phyloP scores from a whole-genome alignment of 2,797 vertebrate species.

The Acestrorhynchus altus region DNA sequence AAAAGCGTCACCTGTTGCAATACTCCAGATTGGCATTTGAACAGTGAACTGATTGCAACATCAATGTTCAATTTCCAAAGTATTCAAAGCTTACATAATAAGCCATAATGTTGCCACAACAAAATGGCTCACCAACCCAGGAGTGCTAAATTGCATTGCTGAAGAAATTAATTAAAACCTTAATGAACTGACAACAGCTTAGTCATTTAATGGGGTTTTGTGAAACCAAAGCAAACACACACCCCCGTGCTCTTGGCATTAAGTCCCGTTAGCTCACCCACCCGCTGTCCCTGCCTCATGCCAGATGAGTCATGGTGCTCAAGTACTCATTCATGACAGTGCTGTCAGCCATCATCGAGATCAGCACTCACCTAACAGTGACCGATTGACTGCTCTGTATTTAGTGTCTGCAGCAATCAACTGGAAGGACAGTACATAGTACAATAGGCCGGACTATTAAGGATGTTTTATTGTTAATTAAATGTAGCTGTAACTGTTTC shows the following conservation, averaged over 20 bases:
- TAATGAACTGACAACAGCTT: conserved; percentile 73
- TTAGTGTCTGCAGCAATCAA: background rate
- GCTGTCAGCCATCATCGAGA: conserved; percentile 29
- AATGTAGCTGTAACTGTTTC: no score
- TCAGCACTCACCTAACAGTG: conserved; percentile 26
- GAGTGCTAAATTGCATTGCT: conserved; percentile 41
- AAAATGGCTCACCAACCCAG: conserved; percentile 13
- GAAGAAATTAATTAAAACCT: conserved; percentile 54
- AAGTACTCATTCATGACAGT: conserved; percentile 58
- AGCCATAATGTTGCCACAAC: background rate
- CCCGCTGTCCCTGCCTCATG: conserved; percentile 55
- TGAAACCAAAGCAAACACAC: conserved; percentile 69
- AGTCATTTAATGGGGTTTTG: conserved; percentile 68
- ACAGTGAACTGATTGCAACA: background rate
- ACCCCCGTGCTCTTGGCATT: conserved; percentile 65
- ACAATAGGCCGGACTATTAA: no score
- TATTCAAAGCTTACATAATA: background rate
- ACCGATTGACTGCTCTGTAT: conserved; percentile 19
- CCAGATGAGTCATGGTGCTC: conserved; percentile 63
- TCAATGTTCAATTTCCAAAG: background rate
- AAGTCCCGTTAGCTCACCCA: conserved; percentile 59
- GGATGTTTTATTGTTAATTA: no score
- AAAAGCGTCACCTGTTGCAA: no score
- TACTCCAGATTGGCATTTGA: background rate
- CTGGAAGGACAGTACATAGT: no score